Evolutionary conservation across 2,888 invertebrate species (phyloP).

Genomic region (Pseudococcus jackbeardsleyi): DNA sequence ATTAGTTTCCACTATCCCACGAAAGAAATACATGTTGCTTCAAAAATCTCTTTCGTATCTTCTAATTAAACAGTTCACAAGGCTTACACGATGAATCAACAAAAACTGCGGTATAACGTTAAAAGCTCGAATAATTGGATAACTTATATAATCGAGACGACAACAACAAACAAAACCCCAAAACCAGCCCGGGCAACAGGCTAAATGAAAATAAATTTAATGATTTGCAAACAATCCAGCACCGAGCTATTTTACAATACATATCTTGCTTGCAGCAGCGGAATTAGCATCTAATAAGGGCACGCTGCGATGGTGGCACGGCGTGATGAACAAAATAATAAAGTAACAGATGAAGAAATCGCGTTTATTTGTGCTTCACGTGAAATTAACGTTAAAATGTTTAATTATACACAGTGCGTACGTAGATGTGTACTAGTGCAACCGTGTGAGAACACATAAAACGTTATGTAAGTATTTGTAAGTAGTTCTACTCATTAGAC

Average conservation of each 20-base stretch:
- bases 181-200: not conserved
- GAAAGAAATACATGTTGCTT: conserved; percentile 32
- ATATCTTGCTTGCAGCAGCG: not conserved
- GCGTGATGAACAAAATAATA: not conserved
- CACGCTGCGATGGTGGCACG: not conserved
- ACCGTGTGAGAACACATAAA: not conserved
- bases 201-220: conserved; percentile 36
- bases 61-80: not conserved
- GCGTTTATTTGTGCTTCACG: conserved; percentile 12
- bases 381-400: conserved; percentile 22
- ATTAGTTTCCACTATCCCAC: not conserved
- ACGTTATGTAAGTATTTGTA: not conserved
- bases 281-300: not conserved
- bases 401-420: not conserved
- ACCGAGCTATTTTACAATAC: not conserved
- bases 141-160: not conserved
- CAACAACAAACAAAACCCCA: conserved; percentile 10
- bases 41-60: not conserved
- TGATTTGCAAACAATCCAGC: conserved; percentile 47
- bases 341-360: conserved; percentile 34
- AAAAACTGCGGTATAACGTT: not conserved
- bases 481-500: conserved; percentile 20
- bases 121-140: conserved; percentile 17
- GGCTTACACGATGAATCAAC: conserved; percentile 1
- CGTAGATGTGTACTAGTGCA: not conserved